Evolutionary conservation across 2,888 invertebrate species (phyloP), one percentile per base, ranked within the genome.

Genomic region (Hermaeophaga mercurialis): DNA sequence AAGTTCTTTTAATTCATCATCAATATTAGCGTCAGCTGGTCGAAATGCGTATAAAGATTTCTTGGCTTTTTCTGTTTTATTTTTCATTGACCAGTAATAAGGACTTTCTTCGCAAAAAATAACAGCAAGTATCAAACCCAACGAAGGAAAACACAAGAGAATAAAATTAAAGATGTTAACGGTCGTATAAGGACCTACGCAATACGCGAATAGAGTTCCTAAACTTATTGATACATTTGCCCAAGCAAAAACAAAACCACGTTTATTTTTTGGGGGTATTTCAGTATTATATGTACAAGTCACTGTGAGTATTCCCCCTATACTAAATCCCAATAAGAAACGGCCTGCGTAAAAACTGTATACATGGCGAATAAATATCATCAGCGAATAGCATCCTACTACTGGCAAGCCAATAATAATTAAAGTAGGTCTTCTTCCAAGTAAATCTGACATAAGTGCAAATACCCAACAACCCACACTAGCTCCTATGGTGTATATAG

Each of bases 391-490:
- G 33, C 33, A 12, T 12, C 2, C 3, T 2, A 3, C 14, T 8
- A 34, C 14, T 34, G 33, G 33, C 8, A 34, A 12, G 3, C 33
- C 8, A 4, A 34, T 4, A 5, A 14, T 34, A 5, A 11, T 12
- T 8, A 34, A 5, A 6, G 14, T 5, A 34, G 14, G 3, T 34
- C 33, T 89, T 14, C 89, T 80, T 0, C 90, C 89, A 47, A 85
- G 77, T 62, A 77, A 82, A 38, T 87, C 84, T 0, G 86, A 84
- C 2, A 84, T 73, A 8, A 82, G 82, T 11, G 88, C 89, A 1
- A 85, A 87, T n/a, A 82, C 71, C 69, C 88, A 86, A 0, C 89
- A 86, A 1, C 89, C 89, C 76, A 79, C 56, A 14, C 77, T 73
- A 1, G 81, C 79, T 2, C 82, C 82, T 34, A 81, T 39, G 0